phyloP scores from a whole-genome alignment of 2,888 invertebrate species.

The Shargacucullia verbasci region DNA sequence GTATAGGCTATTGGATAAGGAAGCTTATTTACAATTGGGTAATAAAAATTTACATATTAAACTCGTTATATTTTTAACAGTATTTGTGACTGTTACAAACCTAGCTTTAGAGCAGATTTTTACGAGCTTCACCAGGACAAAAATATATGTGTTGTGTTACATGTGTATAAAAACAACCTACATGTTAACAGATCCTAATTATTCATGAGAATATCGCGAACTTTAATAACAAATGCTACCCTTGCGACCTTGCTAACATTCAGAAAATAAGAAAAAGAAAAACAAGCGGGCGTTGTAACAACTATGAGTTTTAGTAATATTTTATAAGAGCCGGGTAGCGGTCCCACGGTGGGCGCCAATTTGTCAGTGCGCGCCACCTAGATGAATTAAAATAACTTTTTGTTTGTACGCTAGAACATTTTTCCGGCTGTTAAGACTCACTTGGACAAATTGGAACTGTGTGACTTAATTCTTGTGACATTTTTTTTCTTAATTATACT shows the following conservation, averaged over 20 bases:
- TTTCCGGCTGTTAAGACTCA: slow-evolving; percentile 28
- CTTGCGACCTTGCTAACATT: slow-evolving; percentile 1
- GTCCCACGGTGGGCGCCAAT: slow-evolving; percentile 53
- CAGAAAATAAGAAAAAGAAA: slow-evolving; percentile 20
- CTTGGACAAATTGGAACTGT: slow-evolving; percentile 28
- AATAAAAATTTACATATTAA: slow-evolving; percentile 8
- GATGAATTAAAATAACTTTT: slow-evolving; percentile 50
- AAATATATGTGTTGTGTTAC: too few relatives aligned
- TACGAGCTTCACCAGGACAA: too few relatives aligned
- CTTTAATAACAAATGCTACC: slow-evolving; percentile 5
- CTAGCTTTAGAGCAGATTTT: too few relatives aligned
- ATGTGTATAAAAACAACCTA: too few relatives aligned
- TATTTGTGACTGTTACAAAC: too few relatives aligned
- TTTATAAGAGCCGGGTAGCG: slow-evolving; percentile 22
- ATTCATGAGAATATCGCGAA: not conserved
- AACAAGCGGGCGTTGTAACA: slow-evolving; percentile 12
- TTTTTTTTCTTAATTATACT: not conserved
- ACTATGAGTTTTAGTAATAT: slow-evolving; percentile 32
- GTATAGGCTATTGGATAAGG: slow-evolving; percentile 32
- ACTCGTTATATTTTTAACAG: not conserved
- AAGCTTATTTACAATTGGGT: slow-evolving; percentile 22
- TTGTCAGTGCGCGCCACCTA: slow-evolving; percentile 37
- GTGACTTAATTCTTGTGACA: slow-evolving; percentile 1
- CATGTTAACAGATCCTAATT: not conserved
- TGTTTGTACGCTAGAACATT: slow-evolving; percentile 28